phyloP scores from a whole-genome alignment of 1,140 invertebrate genomes.

The Heliconius himera region DNA sequence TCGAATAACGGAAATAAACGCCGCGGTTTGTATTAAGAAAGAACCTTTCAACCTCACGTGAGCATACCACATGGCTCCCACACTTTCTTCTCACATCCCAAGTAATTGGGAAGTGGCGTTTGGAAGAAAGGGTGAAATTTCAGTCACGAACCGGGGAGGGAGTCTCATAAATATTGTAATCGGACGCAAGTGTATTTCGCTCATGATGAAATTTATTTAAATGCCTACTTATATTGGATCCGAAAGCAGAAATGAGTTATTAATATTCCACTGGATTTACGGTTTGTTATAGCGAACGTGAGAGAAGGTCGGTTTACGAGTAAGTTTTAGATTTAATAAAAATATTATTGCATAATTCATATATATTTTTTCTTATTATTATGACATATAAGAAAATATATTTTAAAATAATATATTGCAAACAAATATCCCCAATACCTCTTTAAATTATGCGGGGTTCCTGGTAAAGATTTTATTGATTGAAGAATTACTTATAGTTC shows the following conservation, averaged over 20 bases:
- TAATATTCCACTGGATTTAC: constrained; percentile 33
- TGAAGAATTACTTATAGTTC: too few relatives aligned
- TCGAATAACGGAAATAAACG: too few relatives aligned
- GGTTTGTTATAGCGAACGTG: constrained; percentile 15
- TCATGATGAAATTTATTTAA: constrained; percentile 66
- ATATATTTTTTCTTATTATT: too few relatives aligned
- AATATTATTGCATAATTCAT: too few relatives aligned
- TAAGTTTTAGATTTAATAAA: neutral
- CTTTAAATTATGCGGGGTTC: too few relatives aligned
- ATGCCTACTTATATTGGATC: constrained; percentile 53
- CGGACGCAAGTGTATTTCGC: constrained; percentile 50
- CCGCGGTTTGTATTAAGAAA: neutral
- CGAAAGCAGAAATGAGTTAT: constrained; percentile 41
- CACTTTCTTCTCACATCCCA: constrained; percentile 33
- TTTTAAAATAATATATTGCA: too few relatives aligned
- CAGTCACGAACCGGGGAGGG: constrained; percentile 60
- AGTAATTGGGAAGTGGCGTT: constrained; percentile 53
- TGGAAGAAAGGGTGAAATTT: constrained; percentile 68
- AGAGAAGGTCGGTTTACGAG: neutral
- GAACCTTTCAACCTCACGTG: neutral
- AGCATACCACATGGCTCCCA: neutral
- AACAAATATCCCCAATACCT: too few relatives aligned
- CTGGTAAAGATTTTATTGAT: too few relatives aligned
- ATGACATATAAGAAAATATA: too few relatives aligned
- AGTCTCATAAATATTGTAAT: constrained; percentile 74